Percentiles rank a stretch among this genome's conserved stretches.
Evolutionary conservation across 2,113 vertebrate genomes (phyloP).

Genomic region (Stegostoma tigrinum): DNA sequence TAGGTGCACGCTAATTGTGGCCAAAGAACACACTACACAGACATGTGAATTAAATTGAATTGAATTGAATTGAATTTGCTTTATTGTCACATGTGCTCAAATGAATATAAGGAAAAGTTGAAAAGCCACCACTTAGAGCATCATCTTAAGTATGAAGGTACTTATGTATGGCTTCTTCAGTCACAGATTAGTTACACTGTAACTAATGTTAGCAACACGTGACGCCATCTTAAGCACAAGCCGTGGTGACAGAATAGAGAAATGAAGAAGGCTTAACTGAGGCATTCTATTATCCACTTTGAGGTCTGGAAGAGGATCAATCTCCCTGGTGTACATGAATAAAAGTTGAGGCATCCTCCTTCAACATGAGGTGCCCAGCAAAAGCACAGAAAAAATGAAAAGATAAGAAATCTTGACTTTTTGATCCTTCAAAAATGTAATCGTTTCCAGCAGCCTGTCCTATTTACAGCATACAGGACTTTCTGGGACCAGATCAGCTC

Average conservation of each 20-base stretch:
- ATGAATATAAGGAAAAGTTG: too few species aligned
- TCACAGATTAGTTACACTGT: too few species aligned
- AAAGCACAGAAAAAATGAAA: not conserved
- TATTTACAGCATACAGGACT: not conserved
- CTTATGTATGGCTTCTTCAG: too few species aligned
- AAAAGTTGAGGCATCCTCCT: not conserved
- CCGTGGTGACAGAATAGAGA: too few species aligned
- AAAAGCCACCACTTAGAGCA: too few species aligned
- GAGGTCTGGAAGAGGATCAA: not conserved
- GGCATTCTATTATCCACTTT: not conserved
- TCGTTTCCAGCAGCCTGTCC: not conserved
- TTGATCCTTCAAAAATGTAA: not conserved
- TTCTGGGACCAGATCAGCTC: not conserved
- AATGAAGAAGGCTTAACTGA: not conserved
- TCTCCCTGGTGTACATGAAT: not conserved
- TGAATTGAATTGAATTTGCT: too few species aligned
- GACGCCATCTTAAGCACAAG: too few species aligned
- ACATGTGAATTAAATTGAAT: not conserved
- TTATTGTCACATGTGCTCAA: too few species aligned
- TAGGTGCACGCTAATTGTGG: not conserved
- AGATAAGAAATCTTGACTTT: not conserved
- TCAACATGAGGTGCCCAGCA: not conserved
- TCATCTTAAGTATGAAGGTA: too few species aligned
- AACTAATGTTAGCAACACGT: too few species aligned
- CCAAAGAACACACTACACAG: not conserved